A percentile compares a stretch with the other conserved stretches of the same genome.
Evolutionary conservation across 2,113 vertebrate genomes (phyloP).

Genomic region (Bubalus kerabau): DNA sequence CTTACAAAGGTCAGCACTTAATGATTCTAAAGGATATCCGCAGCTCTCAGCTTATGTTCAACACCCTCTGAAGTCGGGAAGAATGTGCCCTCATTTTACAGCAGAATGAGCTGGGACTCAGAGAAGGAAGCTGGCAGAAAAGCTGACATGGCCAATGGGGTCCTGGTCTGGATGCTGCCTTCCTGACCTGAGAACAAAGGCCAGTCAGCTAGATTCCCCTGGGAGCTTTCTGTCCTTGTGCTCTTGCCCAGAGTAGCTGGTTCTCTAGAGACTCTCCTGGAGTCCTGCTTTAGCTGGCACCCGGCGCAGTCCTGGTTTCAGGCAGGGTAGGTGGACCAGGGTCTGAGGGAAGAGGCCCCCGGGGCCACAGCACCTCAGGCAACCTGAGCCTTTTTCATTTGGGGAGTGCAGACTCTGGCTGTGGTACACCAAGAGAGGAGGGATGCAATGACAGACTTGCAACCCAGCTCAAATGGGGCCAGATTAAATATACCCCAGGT

Average conservation of each 20-base stretch:
- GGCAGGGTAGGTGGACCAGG: not conserved
- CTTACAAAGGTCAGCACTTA: not conserved
- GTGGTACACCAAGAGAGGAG: not conserved
- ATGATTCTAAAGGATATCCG: not conserved
- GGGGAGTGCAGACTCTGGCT: not conserved
- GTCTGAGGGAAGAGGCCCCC: not conserved
- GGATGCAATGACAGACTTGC: not conserved
- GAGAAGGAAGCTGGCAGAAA: not conserved
- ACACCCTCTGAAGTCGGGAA: not conserved
- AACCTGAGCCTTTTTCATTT: not conserved
- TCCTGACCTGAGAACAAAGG: not conserved
- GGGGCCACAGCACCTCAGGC: not conserved
- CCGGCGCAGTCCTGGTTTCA: not conserved
- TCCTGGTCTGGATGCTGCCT: not conserved
- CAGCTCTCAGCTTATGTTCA: not conserved
- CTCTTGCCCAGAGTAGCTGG: not conserved
- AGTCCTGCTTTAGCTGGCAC: not conserved
- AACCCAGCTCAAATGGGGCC: not conserved
- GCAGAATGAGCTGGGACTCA: not conserved
- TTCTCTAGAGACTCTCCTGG: not conserved
- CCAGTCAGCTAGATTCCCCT: not conserved
- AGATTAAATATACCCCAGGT: not conserved
- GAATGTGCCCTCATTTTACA: not conserved
- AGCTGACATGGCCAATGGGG: not conserved
- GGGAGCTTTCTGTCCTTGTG: not conserved